Base-by-base conservation (phyloP, 1,140 invertebrate species). In the Anadara kagoshimensis region DNA sequence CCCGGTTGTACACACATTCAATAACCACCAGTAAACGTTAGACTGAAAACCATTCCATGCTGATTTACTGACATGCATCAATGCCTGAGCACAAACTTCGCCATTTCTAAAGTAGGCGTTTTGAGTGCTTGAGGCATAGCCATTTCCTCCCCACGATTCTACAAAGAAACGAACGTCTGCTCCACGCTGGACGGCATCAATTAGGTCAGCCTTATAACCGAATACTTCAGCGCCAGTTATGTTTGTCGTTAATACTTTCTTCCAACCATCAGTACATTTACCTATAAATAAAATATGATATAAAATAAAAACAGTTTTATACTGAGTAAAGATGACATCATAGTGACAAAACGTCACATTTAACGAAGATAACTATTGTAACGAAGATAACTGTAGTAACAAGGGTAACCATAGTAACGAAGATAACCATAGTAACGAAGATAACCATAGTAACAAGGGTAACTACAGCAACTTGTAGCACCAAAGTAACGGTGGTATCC, bases 41-140 rank as follows among this genome's bases (percentile, higher is more conserved):
- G 36, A 24, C 43, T 57, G 53, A 20, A 53, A 49, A n/a, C 18
- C 24, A 44, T 24, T 29, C 14, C 11, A 56, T 43, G 53, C 65
- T 26, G n/a, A 22, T 47, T 69, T 69, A 36, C 66, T 69, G 12
- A 69, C 47, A 14, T 69, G 66, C 18, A 69, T 59, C 7, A 69
- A 26, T n/a, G 66, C 53, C 47, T 58, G 65, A 11, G 26, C 53
- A 29, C 65, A 69, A n/a, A 69, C 41, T 36, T 58, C 56, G 4
- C 26, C 56, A 10, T n/a, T 36, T 10, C 12, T 29, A 29, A n/a
- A 11, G 36, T 36, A 29, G 11, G 24, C 26, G n/a, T 36, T 58
- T 14, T 58, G 24, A 14, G 56, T 58, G 24, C 36, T 29, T 11
- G 56, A 29, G 14, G 56, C 16, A n/a, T 58, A 58, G 22, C 7